Evolutionary conservation across 2,888 invertebrate genomes (phyloP).

Genomic region (Brachypterus glaber): DNA sequence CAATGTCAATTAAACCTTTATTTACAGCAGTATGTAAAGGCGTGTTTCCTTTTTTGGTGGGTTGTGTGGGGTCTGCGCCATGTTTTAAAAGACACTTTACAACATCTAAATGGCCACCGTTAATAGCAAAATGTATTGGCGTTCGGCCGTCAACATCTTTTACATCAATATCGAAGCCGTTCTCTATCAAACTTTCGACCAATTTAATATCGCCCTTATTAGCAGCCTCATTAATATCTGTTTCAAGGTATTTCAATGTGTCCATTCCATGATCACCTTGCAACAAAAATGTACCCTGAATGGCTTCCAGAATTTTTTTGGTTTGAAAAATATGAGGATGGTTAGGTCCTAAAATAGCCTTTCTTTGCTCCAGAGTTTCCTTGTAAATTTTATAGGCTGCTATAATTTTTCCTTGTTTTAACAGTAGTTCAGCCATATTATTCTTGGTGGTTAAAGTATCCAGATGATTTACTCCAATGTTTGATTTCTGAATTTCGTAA

Average conservation of each 20-base stretch:
- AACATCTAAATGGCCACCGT: slow-evolving; percentile 11
- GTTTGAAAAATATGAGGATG: no score
- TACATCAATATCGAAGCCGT: slow-evolving; percentile 8
- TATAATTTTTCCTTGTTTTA: slow-evolving; percentile 15
- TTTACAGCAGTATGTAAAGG: slow-evolving; percentile 2
- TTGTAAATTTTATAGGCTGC: no score
- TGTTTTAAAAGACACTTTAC: slow-evolving; percentile 14
- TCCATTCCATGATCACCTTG: no score
- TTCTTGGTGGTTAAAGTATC: slow-evolving; percentile 12
- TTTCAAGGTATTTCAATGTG: no score
- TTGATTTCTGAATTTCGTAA: slow-evolving; percentile 9
- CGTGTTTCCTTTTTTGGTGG: neutral
- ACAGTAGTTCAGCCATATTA: slow-evolving; percentile 12
- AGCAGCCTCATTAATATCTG: neutral
- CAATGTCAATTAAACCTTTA: neutral
- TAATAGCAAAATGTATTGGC: slow-evolving; percentile 18
- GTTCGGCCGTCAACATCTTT: slow-evolving; percentile 9
- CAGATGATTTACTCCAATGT: slow-evolving; percentile 9
- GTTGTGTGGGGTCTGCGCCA: slow-evolving; percentile 7
- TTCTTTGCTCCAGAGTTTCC: no score
- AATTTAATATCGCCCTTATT: neutral
- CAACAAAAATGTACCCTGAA: no score
- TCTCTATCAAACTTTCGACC: neutral
- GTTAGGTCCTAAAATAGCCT: no score
- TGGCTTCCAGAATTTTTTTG: no score